Evolutionary conservation across 2,797 vertebrate genomes (phyloP), one percentile per base, ranked within the genome.

Genomic region (Bryconaethiops microstoma): DNA sequence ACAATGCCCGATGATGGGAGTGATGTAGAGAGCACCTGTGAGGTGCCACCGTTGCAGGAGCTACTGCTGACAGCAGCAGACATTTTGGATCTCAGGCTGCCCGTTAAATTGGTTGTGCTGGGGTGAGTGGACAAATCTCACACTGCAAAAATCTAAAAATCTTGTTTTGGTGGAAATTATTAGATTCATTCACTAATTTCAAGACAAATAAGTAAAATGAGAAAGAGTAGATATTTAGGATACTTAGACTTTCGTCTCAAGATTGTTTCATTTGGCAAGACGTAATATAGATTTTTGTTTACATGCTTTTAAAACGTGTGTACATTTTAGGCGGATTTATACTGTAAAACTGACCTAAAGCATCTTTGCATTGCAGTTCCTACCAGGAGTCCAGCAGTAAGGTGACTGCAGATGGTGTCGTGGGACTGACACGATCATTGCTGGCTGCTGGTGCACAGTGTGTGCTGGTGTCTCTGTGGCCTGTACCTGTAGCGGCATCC

Each of bases 1-100:
- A 98, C 95, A 35, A 90, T 91, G 84, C 97, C 95, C 86, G 97
- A 97, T 0, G 96, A 96, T 0, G 81, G 90, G 23, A 97, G 96
- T 0, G 96, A 98, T 0, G 92, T 88, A 8, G 97, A 97, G 86
- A 97, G 96, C 79, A 89, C 96, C 85, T 96, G 96, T 0, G 96
- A 97, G 90, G 95, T 95, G 71, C 96, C 96, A 0, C 91, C 97
- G 0, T 95, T 98, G 40, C 96, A 96, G 82, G 97, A 99, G 92
- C 95, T 99, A 83, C 95, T 99, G 69, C 96, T 99, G 73, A 98
- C 97, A 0, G 97, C 97, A 0, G 97, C 97, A 0, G 97, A 99
- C 12, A 92, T 99, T 29, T 91, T 98, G 91, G 96, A 96, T 87
- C 94, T 98, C 81, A 91, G 95, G 48, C 88, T 99, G 64, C 93